A percentile compares a stretch with the other conserved stretches of the same genome.
Conservation (phyloP, 1,140 invertebrate genomes). For the Protaetia brevitarsis region DNA sequence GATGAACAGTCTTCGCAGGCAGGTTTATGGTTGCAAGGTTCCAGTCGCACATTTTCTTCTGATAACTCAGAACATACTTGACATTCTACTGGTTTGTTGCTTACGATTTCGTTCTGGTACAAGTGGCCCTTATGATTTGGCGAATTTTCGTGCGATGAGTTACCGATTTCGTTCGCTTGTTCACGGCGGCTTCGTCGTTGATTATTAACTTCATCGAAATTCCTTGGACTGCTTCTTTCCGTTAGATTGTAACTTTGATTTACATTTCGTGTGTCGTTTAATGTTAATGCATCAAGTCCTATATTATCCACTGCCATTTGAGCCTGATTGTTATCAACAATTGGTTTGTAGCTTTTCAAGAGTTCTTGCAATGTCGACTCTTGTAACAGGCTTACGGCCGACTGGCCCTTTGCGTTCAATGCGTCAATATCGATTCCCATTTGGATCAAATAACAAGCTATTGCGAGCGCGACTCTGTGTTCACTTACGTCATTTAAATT, state of each 20-base stretch:
- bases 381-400: conserved; percentile 59
- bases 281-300: conserved; percentile 32
- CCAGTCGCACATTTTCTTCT: conserved; percentile 62
- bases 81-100: conserved; percentile 59
- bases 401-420: conserved; percentile 65
- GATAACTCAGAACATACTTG: conserved; percentile 67
- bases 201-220: conserved; percentile 29
- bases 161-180: conserved; percentile 34
- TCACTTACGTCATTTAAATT: conserved; percentile 46
- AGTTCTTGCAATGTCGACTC: conserved; percentile 44
- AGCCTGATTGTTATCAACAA: conserved; percentile 38
- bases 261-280: conserved; percentile 31
- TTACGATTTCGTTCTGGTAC: conserved; percentile 46
- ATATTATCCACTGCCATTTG: conserved; percentile 25
- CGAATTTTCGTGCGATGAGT: conserved; percentile 43
- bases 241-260: conserved; percentile 44
- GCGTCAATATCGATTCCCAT: conserved; percentile 63
- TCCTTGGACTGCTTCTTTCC: conserved; percentile 28
- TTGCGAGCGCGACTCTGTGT: conserved; percentile 57
- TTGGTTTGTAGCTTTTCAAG: conserved; percentile 44
- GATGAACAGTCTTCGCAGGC: conserved; percentile 74
- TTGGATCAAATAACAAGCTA: conserved; percentile 68
- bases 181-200: conserved; percentile 35
- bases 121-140: conserved; percentile 43
- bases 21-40: conserved; percentile 73